Evolutionary conservation across 37 sponge, comb jelly and placozoan species (phyloP), one percentile per base, ranked within the genome.

Genomic region (Aplysina aerophoba): DNA sequence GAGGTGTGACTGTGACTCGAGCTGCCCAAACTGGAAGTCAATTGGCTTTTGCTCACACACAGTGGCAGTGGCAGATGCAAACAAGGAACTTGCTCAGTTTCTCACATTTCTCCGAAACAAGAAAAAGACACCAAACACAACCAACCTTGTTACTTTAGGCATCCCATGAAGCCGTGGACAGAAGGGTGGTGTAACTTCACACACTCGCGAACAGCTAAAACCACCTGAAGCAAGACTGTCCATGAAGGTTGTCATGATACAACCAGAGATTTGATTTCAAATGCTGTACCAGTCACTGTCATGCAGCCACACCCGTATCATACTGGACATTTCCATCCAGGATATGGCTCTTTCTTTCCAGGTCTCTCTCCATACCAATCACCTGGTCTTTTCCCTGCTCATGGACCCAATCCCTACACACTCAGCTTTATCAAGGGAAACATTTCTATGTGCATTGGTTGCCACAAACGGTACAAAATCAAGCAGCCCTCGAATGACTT

Each of bases 121-220:
- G 22, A 84, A 84, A 73, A 84, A 84, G 34, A n/a, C 31, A 38
- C 85, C 73, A 50, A 84, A 68, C 50, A 3, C 79, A 28, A 64
- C 81, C 27, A 86, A 78, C 12, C 54, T 79, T 86, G 81, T 74
- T 50, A 59, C 35, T 37, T 41, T 73, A 36, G 60, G 66, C 8
- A 81, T 81, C 62, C 87, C 82, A 41, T 71, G 38, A 85, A 79
- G 85, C 27, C 61, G 79, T n/a, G 85, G 85, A 13, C n/a, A 41
- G 61, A 85, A 85, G 64, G 85, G 85, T 17, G 41, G 78, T 73
- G 79, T 17, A 31, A 24, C 57, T 30, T 59, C 64, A 15, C 38
- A 79, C 19, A 38, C 40, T 38, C 36, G 81, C 19, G 13, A 77
- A 34, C 79, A 27, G 71, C n/a, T 24, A 69, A 69, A 69, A 69